phyloP scores from a whole-genome alignment of 2,113 vertebrate species.

The Poicephalus meyeri region DNA sequence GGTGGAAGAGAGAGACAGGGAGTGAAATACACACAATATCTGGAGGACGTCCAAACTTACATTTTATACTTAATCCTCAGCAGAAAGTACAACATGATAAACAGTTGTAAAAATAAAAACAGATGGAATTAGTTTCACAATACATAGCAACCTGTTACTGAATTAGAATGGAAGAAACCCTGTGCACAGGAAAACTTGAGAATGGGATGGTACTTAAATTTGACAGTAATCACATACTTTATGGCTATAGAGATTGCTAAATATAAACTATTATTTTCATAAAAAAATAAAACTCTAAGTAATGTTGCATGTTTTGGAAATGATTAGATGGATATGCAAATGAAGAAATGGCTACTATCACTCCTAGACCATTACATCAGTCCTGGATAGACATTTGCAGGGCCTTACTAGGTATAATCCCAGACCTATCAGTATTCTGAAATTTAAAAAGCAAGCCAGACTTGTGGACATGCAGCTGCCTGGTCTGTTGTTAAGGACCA shows the following conservation, averaged over 20 bases:
- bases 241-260: neutral
- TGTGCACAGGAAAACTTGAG: neutral
- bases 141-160: neutral
- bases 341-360: neutral
- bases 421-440: neutral
- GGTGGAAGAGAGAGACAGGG: neutral
- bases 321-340: neutral
- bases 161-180: neutral
- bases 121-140: neutral
- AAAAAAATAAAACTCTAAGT: neutral
- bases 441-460: neutral
- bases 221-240: neutral
- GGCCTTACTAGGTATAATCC: neutral
- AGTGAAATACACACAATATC: neutral
- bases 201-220: neutral
- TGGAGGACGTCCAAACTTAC: neutral
- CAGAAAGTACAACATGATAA: neutral
- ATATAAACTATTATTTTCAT: neutral
- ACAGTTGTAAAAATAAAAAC: neutral
- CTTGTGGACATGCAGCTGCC: neutral
- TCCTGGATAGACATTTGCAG: neutral
- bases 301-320: neutral
- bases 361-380: neutral
- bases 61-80: neutral
- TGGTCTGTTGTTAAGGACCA: neutral